Evolutionary conservation across 2,888 invertebrate genomes (phyloP).

Genomic region (Drosophila neonasuta): DNA sequence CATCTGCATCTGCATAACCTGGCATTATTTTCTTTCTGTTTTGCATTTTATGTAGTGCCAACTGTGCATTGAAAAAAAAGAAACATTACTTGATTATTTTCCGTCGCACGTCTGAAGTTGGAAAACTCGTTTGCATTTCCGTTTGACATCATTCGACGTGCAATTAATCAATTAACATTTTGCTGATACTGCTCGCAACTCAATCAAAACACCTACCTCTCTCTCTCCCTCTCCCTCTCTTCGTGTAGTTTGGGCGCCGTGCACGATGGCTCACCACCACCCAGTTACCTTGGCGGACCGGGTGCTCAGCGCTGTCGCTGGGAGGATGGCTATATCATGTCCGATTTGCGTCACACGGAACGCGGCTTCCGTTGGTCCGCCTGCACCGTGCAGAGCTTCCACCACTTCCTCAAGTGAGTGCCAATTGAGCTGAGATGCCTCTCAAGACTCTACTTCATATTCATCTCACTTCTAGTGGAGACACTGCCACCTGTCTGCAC

Average conservation of each 20-base stretch:
- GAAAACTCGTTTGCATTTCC: conserved; percentile 75
- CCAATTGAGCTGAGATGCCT: too few species aligned
- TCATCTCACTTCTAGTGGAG: conserved; percentile 86
- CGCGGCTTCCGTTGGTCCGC: conserved; percentile 97
- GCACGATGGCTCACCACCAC: conserved; percentile 97
- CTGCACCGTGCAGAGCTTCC: conserved; percentile 95
- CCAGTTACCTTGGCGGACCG: conserved; percentile 95
- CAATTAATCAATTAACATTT: conserved; percentile 72
- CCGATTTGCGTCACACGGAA: conserved; percentile 95
- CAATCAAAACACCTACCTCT: conserved; percentile 15
- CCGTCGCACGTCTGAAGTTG: conserved; percentile 51
- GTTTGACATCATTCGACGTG: conserved; percentile 64
- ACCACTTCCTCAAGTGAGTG: conserved; percentile 95
- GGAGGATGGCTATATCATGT: conserved; percentile 98
- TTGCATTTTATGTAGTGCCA: conserved; percentile 22
- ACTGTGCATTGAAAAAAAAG: not conserved
- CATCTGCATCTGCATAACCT: not conserved
- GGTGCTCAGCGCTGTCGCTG: conserved; percentile 97
- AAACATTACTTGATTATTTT: conserved; percentile 39
- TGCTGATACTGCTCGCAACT: conserved; percentile 28
- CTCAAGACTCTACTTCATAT: not conserved
- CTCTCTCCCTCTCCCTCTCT: not conserved
- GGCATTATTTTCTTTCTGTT: conserved; percentile 20
- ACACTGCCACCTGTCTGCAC: conserved; percentile 95
- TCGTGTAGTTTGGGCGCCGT: conserved; percentile 92